Evolutionary conservation across 2,797 vertebrate species (phyloP).

Genomic region (Masticophis lateralis): DNA sequence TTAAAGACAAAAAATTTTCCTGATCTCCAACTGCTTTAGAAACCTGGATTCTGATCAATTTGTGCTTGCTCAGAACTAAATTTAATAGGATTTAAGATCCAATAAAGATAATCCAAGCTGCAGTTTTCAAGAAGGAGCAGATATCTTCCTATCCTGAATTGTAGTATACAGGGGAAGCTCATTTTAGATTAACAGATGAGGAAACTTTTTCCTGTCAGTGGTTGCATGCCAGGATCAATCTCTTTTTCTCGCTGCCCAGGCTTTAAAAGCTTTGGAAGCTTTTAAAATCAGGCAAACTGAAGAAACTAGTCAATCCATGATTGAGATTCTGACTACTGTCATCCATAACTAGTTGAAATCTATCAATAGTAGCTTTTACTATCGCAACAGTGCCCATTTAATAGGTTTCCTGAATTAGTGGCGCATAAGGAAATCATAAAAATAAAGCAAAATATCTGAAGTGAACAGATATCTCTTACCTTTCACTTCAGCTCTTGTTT

Average conservation of each 20-base stretch:
- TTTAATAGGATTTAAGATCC: background rate
- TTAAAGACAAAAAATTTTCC: background rate
- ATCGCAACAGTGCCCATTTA: background rate
- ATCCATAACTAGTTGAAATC: background rate
- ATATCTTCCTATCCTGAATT: background rate
- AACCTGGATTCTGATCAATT: background rate
- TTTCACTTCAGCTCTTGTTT: conserved; percentile 87
- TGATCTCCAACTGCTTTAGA: background rate
- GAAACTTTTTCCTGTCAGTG: background rate
- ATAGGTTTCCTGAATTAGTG: background rate
- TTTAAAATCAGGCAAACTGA: background rate
- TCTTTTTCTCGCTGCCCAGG: background rate
- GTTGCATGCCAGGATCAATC: background rate
- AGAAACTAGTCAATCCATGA: background rate
- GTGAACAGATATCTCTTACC: conserved; percentile 62
- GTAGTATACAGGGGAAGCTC: background rate
- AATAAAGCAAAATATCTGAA: background rate
- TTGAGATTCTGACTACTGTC: background rate
- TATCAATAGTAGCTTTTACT: background rate
- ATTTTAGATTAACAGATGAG: background rate
- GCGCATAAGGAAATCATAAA: too few species aligned
- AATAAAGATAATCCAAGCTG: background rate
- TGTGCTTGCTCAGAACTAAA: background rate
- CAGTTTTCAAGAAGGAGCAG: background rate
- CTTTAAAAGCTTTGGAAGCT: background rate